These are phyloP conservation scores for Alethe diademata DNA, from an alignment of 2,113 vertebrate genomes.

Conservation along the genomic window DNA sequence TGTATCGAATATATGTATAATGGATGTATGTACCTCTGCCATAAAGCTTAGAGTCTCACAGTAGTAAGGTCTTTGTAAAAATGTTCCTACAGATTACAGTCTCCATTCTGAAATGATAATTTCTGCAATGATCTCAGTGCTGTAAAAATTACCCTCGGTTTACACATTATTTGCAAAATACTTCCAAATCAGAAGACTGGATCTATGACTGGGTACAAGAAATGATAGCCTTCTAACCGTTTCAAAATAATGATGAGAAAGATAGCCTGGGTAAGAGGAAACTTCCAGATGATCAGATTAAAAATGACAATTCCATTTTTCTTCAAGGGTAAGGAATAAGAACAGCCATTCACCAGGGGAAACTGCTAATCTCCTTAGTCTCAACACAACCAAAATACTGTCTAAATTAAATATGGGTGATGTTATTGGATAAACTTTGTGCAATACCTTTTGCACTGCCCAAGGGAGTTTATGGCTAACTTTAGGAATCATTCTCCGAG, in stretches of 20 bases:
- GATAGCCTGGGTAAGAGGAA: background rate
- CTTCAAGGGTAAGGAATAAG: background rate
- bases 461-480: background rate
- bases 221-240: background rate
- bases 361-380: background rate
- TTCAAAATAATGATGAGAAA: background rate
- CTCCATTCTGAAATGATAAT: background rate
- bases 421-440: background rate
- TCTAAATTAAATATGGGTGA: background rate
- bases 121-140: background rate
- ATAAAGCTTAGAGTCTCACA: background rate
- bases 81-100: background rate
- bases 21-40: background rate
- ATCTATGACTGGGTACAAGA: background rate
- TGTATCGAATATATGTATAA: background rate
- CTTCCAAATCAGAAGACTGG: background rate
- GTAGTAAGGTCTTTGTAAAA: background rate
- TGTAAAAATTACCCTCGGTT: background rate
- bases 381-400: constrained; percentile 3
- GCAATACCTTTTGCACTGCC: background rate
- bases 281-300: background rate
- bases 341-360: background rate
- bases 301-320: constrained; percentile 8
- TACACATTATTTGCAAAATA: background rate
- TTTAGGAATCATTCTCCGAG: background rate